Base-by-base conservation (phyloP, 2,888 invertebrate genomes). In the Melinopterus prodromus region DNA sequence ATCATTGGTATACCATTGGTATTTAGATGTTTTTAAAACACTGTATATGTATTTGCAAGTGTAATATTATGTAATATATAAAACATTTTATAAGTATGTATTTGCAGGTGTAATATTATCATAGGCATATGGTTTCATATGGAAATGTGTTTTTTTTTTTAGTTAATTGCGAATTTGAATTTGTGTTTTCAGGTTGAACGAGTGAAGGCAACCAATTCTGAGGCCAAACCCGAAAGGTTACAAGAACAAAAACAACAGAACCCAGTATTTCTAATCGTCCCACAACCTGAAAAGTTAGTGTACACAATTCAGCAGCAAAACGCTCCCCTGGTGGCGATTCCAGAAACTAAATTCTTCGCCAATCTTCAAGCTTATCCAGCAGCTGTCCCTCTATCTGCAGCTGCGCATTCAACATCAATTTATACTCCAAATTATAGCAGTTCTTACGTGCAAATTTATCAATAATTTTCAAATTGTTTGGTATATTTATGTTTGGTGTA, bases 211-310 rank as follows among this genome's bases (percentile, higher is more conserved):
- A 53, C 53, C 5, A 53, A 1, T 9, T 78, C 79, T 69, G 69
- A 70, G 35, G 77, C 77, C n/a, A 75, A 85, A 81, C 81, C 82
- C 6, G 84, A 81, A 79, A 80, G 82, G 69, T 9, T 79, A 14
- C 71, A 80, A 71, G 79, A 82, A 76, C 72, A 70, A 53, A 71
- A 80, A 38, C 75, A 37, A 53, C 77, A 71, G 15, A 80, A 77
- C 69, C 82, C 82, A 5, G 80, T 82, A 7, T 83, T 80, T 37
- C 77, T 88, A 6, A 84, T 87, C 2, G 79, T 87, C 74, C 87
- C 87, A 9, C 88, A 86, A 83, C 83, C 80, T 14, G 86, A 88
- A 80, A 87, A 86, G 71, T 82, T 87, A 16, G 83, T 87, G 5
- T 87, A 86, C 79, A 81, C 85, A 6, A 76, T 85, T 15, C 79